Base-by-base conservation (phyloP, 2,888 invertebrate genomes). In the Sipha maydis region DNA sequence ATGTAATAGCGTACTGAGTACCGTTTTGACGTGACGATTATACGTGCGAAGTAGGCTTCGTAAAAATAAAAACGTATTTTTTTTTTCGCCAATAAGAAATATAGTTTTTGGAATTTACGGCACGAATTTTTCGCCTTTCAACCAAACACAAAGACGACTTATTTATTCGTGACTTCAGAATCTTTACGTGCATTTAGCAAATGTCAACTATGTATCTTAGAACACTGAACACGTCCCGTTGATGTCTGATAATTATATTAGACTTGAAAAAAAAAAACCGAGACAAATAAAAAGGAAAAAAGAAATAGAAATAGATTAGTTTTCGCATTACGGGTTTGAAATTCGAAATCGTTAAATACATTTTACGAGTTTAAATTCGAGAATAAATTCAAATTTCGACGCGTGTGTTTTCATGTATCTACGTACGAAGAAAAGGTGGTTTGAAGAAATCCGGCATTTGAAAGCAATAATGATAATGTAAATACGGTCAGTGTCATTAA, bases 181-280 rank as follows among this genome's bases (percentile, higher is more conserved):
- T 85, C 67, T 77, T 67, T 25, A 85, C 67, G 41, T 31, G 17
- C 31, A 76, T 85, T 85, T 85, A 76, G 76, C 67, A 67, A 80
- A 85, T 85, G 76, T 85, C 31, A 31, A 85, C 76, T 34, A 7
- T 7, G 1, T 78, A 5, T 85, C 67, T 85, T 85, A 85, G 25
- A 67, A 85, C 31, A 85, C 84, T 14, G n/a, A 67, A 77, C 84
- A 85, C 84, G 84, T 85, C 25, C 31, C 67, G 25, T 41, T 28
- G 31, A 85, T 41, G 84, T 85, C 84, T 84, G 61, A 77, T 85
- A 76, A 85, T 85, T 85, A 76, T 77, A 85, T 85, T 85, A 85
- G 67, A 67, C 28, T 76, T 28, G 67, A 67, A 80, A 67, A n/a
- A 80, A 67, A n/a, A 67, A 41, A 67, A 80, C 25, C 28, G 25